Base-by-base conservation (phyloP, 2,113 vertebrate species). In the Petrocephalus microphthalmus region DNA sequence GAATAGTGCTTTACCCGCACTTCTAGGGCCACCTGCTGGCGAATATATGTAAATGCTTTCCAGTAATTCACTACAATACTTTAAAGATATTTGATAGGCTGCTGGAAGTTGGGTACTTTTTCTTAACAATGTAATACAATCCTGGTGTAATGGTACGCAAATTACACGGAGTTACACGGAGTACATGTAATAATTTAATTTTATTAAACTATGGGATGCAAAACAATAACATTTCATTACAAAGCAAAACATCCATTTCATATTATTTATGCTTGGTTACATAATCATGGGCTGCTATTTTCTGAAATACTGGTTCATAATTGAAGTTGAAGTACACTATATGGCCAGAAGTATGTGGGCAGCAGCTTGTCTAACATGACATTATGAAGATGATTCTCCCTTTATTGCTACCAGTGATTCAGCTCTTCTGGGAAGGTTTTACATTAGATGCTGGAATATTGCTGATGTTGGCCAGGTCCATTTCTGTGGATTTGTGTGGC, bases 1-100 rank as follows among this genome's bases (percentile, higher is more conserved):
- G 13, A 49, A 52, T 13, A 47, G 45, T 83, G 20, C 2, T 3
- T 84, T 84, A 13, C 45, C 52, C 17, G 84, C 29, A 85, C 13
- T 37, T 33, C 17, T 54, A 57, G 84, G 29, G 84, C 84, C 84
- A 85, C 53, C 84, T 85, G 53, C 84, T 85, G 84, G 52, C 33
- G 3, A 54, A 37, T 33, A 33, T 49, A 42, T 13, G 71, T 19
- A n/a, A 25, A 33, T 22, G 47, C 54, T 83, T 83, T 83, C 81
- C 81, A 1, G n/a, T 7, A 42, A 17, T 78, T 74, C 25, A 37
- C 67, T 17, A 37, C 67, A 74, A 33, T 13, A 74, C 33, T 74
- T 74, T 37, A 37, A 74, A 74, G 13, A 7, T 15, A 42, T 42
- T 78, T 33, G 33, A 67, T 25, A 60, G 2, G 7, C 57, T 60